Base-by-base conservation (phyloP, 2,797 vertebrate species). In the Pangasius djambal region DNA sequence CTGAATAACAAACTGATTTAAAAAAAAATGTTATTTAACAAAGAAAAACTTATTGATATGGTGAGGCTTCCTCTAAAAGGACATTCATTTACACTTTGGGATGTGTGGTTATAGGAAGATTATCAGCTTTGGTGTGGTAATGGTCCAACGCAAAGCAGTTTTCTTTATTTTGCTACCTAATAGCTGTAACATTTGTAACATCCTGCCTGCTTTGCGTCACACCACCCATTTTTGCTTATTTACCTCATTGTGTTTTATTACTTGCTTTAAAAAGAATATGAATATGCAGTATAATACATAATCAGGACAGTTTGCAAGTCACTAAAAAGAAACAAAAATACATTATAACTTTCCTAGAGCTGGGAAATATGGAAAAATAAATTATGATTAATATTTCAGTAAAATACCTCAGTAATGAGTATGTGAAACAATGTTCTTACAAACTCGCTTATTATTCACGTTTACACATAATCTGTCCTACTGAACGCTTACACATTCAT, bases 301-400 rank as follows among this genome's bases (percentile, higher is more conserved):
- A 15, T 65, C 28, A 65, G 81, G 59, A 65, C 59, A 83, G 40
- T n/a, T 13, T 65, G 40, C 81, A 65, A 83, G 59, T 83, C 8
- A 10, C 59, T 6, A 83, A 8, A 50, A 10, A 74, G 9, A 37
- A 63, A 15, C 28, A 83, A 28, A n/a, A 3, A 37, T 18, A 48
- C 15, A 69, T 52, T 31, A 52, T 52, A 70, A 34, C 31, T 70
- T 85, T 69, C 8, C 28, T 1, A 67, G n/a, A 15, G 65, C 82
- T 48, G 61, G 37, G 28, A 65, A 55, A 84, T 6, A 31, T 31
- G 63, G 2, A 70, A 85, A 85, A 69, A 37, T 15, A 85, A 70
- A 70, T 52, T 31, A 85, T 70, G 83, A 85, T 85, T 85, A 85
- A 85, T 85, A 85, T 52, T 55, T 52, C 25, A 70, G 65, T 25